Percentiles rank a stretch among this genome's conserved stretches.
phyloP scores from a whole-genome alignment of 1,140 invertebrate genomes.

The Drosophila yakuba region DNA sequence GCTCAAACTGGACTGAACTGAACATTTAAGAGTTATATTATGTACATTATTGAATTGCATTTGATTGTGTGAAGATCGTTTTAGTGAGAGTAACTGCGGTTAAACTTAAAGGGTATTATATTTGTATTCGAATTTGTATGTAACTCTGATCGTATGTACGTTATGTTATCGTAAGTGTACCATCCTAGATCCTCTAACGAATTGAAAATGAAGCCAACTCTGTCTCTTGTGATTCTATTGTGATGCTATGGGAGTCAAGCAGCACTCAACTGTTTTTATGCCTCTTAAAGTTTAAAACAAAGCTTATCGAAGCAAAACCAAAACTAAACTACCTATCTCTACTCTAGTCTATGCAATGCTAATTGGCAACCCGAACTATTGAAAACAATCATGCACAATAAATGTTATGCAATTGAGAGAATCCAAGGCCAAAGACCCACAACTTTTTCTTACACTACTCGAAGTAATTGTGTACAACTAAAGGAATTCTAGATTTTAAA shows the following conservation, averaged over 20 bases:
- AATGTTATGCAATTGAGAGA: slow-evolving; percentile 59
- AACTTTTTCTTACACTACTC: slow-evolving; percentile 63
- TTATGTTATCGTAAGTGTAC: slow-evolving; percentile 37
- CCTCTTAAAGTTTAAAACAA: slow-evolving; percentile 78
- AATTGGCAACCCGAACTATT: slow-evolving; percentile 60
- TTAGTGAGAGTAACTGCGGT: slow-evolving; percentile 35
- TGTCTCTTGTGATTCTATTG: slow-evolving; percentile 81
- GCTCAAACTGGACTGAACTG: slow-evolving; percentile 84
- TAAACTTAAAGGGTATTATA: slow-evolving; percentile 66
- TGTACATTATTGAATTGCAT: slow-evolving; percentile 68
- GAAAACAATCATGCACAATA: slow-evolving; percentile 81
- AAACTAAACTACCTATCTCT: slow-evolving; percentile 63
- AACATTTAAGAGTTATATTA: slow-evolving; percentile 80
- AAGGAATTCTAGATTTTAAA: slow-evolving; percentile 74
- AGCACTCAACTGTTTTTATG: slow-evolving; percentile 77
- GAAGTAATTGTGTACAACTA: slow-evolving; percentile 73
- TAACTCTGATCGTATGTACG: slow-evolving; percentile 66
- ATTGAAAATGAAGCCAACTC: slow-evolving; percentile 64
- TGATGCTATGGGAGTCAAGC: slow-evolving; percentile 71
- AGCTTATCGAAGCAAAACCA: slow-evolving; percentile 42
- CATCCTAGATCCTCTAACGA: slow-evolving; percentile 36
- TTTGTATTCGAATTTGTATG: slow-evolving; percentile 60
- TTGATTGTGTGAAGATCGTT: slow-evolving; percentile 54
- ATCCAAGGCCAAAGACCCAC: slow-evolving; percentile 55
- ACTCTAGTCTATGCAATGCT: slow-evolving; percentile 54